Evolutionary conservation across 2,888 invertebrate genomes (phyloP).

Genomic region (Eristalis intricaria): DNA sequence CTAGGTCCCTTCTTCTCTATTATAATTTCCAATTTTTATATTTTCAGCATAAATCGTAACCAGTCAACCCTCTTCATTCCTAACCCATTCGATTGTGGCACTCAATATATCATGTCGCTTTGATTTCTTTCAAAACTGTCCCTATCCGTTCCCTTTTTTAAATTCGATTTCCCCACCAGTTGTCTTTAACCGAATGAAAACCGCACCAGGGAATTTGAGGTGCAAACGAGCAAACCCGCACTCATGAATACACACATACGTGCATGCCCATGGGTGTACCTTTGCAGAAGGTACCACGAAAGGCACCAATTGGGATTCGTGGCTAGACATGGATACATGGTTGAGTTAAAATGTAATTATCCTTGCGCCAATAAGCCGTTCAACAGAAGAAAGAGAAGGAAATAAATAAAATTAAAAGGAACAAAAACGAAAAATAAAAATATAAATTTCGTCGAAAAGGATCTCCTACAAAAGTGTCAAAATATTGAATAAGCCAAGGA

Average conservation of each 20-base stretch:
- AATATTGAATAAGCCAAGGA: conserved; percentile 26
- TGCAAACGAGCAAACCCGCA: not conserved
- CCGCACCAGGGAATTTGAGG: not conserved
- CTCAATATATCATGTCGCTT: conserved; percentile 8
- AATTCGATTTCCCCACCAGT: not conserved
- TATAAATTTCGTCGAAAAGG: not conserved
- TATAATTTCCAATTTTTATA: not conserved
- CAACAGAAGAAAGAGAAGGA: not conserved
- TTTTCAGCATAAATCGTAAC: not conserved
- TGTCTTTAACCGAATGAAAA: not conserved
- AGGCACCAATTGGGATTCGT: not conserved
- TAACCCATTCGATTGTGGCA: not conserved
- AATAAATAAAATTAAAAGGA: not conserved
- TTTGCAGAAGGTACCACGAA: not conserved
- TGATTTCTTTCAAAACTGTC: not conserved
- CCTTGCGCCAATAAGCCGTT: not conserved
- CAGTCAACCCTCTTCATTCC: not conserved
- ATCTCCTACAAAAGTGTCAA: conserved; percentile 21
- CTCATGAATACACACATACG: not conserved
- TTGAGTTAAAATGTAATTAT: conserved; percentile 1
- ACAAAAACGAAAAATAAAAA: not conserved
- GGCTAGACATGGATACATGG: not conserved
- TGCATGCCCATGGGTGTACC: not conserved
- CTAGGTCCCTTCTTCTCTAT: not conserved
- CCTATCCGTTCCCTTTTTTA: not conserved